phyloP scores from a whole-genome alignment of 2,797 vertebrate genomes.

The Cottoperca gobio region DNA sequence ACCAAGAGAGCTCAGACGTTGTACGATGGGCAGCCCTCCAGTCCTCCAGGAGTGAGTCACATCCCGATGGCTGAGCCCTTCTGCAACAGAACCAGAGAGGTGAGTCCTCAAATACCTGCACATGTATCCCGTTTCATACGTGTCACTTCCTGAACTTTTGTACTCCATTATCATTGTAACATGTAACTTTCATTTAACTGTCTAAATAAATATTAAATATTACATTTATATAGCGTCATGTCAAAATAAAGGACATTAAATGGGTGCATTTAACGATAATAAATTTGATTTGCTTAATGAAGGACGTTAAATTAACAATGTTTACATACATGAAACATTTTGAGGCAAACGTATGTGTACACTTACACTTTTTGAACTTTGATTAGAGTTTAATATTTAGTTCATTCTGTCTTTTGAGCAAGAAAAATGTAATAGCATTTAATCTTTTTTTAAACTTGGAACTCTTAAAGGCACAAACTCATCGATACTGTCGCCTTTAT shows the following conservation, averaged over 20 bases:
- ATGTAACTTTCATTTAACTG: background rate
- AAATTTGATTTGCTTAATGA: background rate
- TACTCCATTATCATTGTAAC: background rate
- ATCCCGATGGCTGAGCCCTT: conserved; percentile 97
- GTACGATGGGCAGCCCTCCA: conserved; percentile 87
- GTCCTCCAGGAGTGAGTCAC: conserved; percentile 91
- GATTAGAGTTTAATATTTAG: background rate
- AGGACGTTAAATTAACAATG: background rate
- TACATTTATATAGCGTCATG: background rate
- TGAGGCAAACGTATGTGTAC: too few relatives aligned
- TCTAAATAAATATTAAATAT: too few relatives aligned
- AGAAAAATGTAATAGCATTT: background rate
- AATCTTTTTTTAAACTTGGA: background rate
- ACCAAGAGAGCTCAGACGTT: conserved; percentile 92
- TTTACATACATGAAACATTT: background rate
- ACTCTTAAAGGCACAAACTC: background rate
- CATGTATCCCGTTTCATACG: background rate
- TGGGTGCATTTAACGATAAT: background rate
- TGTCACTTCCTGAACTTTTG: background rate
- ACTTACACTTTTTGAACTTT: background rate
- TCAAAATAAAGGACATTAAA: background rate
- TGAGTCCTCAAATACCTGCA: conserved; percentile 65
- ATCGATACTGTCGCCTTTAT: background rate
- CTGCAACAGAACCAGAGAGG: conserved; percentile 95
- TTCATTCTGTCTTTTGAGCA: background rate